Evolutionary conservation across 2,888 invertebrate species (phyloP).

Genomic region (Axea sp.): DNA sequence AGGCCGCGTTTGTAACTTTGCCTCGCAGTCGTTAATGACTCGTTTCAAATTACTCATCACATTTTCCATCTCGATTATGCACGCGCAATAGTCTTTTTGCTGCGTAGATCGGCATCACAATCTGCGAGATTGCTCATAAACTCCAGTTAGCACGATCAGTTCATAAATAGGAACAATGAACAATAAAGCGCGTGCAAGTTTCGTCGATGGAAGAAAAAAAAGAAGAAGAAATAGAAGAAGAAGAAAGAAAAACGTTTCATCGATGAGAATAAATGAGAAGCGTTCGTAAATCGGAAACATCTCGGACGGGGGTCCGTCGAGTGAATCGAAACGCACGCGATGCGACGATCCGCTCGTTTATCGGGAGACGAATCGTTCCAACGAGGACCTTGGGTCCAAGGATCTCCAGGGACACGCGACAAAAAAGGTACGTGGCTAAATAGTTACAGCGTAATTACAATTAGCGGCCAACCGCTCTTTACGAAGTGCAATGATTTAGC

Average conservation of each 20-base stretch:
- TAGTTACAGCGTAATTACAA: conserved; percentile 51
- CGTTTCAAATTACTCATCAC: conserved; percentile 57
- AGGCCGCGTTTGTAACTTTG: conserved; percentile 25
- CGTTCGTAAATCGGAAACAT: conserved; percentile 2
- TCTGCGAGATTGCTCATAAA: conserved; percentile 52
- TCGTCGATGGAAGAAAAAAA: background rate
- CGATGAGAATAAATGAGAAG: conserved; percentile 7
- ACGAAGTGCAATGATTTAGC: conserved; percentile 37
- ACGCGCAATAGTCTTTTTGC: conserved; percentile 53
- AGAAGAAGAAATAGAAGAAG: too few relatives aligned
- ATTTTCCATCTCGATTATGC: conserved; percentile 57
- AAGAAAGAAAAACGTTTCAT: too few relatives aligned
- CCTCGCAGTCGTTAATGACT: conserved; percentile 49
- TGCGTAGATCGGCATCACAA: conserved; percentile 43
- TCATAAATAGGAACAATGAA: conserved; percentile 45
- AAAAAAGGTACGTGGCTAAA: conserved; percentile 23
- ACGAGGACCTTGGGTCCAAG: conserved; percentile 22
- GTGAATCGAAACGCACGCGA: too few relatives aligned
- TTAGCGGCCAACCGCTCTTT: conserved; percentile 36
- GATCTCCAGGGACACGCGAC: conserved; percentile 14
- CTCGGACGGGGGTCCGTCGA: conserved; percentile 9
- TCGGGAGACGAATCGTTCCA: conserved; percentile 37
- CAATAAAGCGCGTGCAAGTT: conserved; percentile 4
- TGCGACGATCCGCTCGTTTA: conserved; percentile 17
- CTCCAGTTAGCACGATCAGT: conserved; percentile 32